Conservation (phyloP, 53 echinoderm and acorn worm species). For the Holothuria leucospilota region DNA sequence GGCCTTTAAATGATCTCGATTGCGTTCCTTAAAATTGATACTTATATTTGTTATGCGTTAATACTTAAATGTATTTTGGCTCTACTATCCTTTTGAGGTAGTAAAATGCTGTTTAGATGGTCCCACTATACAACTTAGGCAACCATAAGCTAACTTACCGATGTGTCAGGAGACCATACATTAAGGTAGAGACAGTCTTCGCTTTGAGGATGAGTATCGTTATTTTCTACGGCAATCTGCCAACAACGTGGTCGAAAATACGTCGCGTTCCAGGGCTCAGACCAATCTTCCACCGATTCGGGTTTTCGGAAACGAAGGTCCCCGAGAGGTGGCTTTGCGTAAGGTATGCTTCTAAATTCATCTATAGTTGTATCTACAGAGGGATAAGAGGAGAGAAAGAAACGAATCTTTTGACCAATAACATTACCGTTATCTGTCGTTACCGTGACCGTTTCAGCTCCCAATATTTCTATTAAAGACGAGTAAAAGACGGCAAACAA, state of each 20-base stretch:
- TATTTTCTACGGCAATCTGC: constrained; percentile 55
- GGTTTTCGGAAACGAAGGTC: constrained; percentile 74
- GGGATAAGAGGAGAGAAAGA: constrained; percentile 54
- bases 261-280: constrained; percentile 64
- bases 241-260: constrained; percentile 68
- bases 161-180: constrained; percentile 76
- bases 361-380: constrained; percentile 72
- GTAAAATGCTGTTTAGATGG: no score
- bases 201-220: constrained; percentile 50
- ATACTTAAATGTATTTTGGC: no score
- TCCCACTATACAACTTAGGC: no score
- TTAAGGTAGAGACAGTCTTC: constrained; percentile 91
- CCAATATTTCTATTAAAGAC: not conserved
- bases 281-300: constrained; percentile 60
- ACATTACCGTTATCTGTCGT: constrained; percentile 69
- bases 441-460: not conserved
- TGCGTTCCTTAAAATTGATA: no score
- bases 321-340: constrained; percentile 73
- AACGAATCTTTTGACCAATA: constrained; percentile 69
- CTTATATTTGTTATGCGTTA: no score
- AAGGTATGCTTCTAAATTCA: constrained; percentile 78
- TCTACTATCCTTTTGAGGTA: no score
- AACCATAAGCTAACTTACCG: constrained; percentile 51
- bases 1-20: no score
- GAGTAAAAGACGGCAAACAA: not conserved